Percentiles rank a stretch among this genome's conserved stretches.
These are phyloP conservation scores for Emys orbicularis DNA, from an alignment of 2,797 vertebrate species.

Conservation along the genomic window DNA sequence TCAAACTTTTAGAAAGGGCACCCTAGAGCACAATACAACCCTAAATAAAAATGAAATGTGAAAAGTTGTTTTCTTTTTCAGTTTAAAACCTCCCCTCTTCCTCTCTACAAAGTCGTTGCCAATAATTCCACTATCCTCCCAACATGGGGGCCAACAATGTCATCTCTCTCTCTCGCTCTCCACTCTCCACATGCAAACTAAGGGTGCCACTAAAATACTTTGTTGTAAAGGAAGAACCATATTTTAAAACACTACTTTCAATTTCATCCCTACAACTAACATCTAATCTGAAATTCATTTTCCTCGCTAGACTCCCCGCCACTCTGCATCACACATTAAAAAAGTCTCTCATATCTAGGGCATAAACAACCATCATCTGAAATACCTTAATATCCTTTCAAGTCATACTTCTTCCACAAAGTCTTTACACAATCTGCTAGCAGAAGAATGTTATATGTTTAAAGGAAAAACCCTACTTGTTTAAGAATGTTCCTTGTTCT, in stretches of 20 bases:
- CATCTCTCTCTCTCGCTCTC: neutral
- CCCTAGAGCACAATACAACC: neutral
- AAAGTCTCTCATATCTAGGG: neutral
- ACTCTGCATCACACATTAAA: neutral
- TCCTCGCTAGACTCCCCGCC: neutral
- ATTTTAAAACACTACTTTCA: neutral
- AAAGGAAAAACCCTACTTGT: neutral
- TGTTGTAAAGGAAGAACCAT: too few relatives aligned
- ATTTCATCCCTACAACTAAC: neutral
- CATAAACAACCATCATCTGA: neutral
- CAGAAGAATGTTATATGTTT: neutral
- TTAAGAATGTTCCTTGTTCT: too few relatives aligned
- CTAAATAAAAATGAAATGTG: fast-evolving
- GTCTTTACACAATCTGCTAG: neutral
- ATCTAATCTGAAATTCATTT: neutral
- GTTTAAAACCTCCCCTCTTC: neutral
- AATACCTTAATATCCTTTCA: neutral
- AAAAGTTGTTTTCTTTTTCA: fast-evolving
- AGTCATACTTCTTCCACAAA: neutral
- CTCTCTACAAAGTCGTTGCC: neutral
- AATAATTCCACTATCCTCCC: neutral
- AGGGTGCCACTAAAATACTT: neutral
- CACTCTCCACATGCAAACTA: neutral
- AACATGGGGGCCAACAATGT: neutral
- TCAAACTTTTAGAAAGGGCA: neutral